These are phyloP conservation scores for Reticulitermes speratus DNA, from an alignment of 1,140 invertebrate species.

Conservation along the genomic window DNA sequence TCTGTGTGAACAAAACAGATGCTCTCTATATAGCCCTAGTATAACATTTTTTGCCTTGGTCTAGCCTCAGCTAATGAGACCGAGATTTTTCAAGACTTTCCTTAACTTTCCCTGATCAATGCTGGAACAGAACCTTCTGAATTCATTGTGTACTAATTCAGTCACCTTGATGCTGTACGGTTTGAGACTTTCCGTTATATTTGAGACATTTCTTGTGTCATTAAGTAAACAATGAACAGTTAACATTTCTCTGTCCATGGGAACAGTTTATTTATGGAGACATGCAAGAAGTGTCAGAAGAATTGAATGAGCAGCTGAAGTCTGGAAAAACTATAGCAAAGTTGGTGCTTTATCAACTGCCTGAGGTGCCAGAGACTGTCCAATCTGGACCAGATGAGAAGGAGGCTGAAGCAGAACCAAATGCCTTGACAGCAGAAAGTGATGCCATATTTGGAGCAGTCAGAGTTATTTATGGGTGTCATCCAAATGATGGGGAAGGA, in stretches of 20 bases:
- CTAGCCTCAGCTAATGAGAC: no score
- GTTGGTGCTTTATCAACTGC: background rate
- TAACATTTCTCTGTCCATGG: background rate
- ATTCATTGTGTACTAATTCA: no score
- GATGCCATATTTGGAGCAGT: constrained; percentile 13
- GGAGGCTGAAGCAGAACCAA: constrained; percentile 21
- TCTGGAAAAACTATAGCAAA: background rate
- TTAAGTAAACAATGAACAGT: no score
- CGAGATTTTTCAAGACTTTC: no score
- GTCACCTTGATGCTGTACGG: no score
- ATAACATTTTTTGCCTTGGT: no score
- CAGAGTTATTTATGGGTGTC: background rate
- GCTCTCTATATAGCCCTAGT: no score
- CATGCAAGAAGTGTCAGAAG: constrained; percentile 33
- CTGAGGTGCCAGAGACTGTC: background rate
- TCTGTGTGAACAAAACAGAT: no score
- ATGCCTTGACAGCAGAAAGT: constrained; percentile 13
- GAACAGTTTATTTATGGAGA: background rate
- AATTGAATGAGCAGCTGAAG: background rate
- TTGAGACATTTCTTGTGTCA: no score
- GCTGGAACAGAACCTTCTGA: no score
- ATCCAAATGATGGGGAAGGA: background rate
- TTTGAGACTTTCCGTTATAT: no score
- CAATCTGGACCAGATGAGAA: constrained; percentile 21
- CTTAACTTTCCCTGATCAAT: no score